Base-by-base conservation (phyloP, 2,888 invertebrate species). In the Drosophila cognata region DNA sequence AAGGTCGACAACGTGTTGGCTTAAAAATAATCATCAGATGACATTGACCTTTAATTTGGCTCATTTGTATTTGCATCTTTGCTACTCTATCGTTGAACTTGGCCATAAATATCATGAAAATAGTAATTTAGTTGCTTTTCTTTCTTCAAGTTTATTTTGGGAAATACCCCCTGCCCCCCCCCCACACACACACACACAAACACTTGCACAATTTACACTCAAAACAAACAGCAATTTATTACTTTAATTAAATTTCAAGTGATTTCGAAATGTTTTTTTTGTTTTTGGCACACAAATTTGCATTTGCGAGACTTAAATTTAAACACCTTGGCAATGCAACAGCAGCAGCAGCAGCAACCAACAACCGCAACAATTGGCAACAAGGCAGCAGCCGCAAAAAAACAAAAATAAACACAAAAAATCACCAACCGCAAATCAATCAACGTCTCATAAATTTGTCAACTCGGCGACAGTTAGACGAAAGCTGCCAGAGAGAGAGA, bases 361-460 rank as follows among this genome's bases (percentile, higher is more conserved):
- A 11, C 69, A 62, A 41, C 51, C 36, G 46, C 56, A 67, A 50
- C 52, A 63, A 65, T 43, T 66, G 66, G 60, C 73, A 59, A 68
- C 58, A 64, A 63, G 63, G 56, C 33, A 18, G 48, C 29, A 41
- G 56, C 33, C 21, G 48, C 33, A 52, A 59, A 53, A 35, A 10
- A n/a, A 41, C 21, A 56, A 36, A 71, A 68, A 78, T 88, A 35
- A 28, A 52, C 31, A 51, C 36, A 52, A 60, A 55, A 41, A 66
- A 52, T 55, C 51, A 43, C 65, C 52, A 65, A 79, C 91, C 90
- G 86, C 90, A 88, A 83, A 91, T 91, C 89, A 90, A 90, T 90
- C 91, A 90, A 88, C 80, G 88, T 89, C 88, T 90, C 90, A 90
- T 90, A 87, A 88, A 89, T 91, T 90, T 91, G 88, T 90, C 88